phyloP scores from a whole-genome alignment of 2,888 invertebrate genomes.

The Megaustenia siamemsis region DNA sequence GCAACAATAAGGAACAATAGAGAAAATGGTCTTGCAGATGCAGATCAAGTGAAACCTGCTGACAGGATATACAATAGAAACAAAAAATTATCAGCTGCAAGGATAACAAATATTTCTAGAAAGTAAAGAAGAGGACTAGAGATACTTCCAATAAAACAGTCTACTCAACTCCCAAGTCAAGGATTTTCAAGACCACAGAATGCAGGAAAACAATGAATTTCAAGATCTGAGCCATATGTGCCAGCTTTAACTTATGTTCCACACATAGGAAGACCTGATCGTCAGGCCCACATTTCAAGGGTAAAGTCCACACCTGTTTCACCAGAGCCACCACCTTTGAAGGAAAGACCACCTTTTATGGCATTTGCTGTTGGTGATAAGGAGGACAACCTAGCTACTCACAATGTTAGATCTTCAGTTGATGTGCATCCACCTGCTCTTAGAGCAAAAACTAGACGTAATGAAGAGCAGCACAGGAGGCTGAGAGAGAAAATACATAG shows the following conservation, averaged over 20 bases:
- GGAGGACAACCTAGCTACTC: constrained; percentile 36
- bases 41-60: neutral
- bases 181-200: neutral
- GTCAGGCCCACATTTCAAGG: constrained; percentile 18
- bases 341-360: constrained; percentile 30
- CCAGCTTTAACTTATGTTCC: neutral
- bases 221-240: neutral
- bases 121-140: constrained; percentile 12
- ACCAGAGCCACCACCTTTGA: neutral
- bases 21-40: neutral
- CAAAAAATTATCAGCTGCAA: neutral
- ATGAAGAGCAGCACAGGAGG: constrained; percentile 40
- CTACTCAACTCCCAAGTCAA: neutral
- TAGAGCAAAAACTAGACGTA: constrained; percentile 43
- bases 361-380: constrained; percentile 44
- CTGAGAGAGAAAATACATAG: neutral
- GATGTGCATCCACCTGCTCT: constrained; percentile 48
- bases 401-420: constrained; percentile 46
- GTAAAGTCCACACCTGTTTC: constrained; percentile 20
- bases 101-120: constrained; percentile 12
- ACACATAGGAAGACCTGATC: constrained; percentile 19
- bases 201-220: neutral
- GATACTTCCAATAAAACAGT: neutral
- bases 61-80: neutral
- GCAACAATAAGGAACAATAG: neutral